Conservation (phyloP, 2,888 invertebrate species). For the Shargacucullia verbasci region DNA sequence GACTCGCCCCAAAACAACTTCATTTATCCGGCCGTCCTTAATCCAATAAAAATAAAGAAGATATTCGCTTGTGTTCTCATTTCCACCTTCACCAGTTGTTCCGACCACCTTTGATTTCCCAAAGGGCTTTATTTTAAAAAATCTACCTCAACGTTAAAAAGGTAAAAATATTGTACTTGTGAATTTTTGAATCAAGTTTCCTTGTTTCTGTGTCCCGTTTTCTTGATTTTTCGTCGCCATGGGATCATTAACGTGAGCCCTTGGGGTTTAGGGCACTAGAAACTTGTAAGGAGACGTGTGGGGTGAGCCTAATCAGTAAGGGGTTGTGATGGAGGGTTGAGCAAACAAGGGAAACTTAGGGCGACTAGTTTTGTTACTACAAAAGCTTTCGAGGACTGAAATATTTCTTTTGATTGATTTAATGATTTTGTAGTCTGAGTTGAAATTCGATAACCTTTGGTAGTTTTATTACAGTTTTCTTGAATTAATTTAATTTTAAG, state of each 20-base stretch:
- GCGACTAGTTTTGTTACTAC: conserved; percentile 52
- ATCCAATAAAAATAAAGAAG: conserved; percentile 64
- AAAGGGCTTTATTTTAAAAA: conserved; percentile 82
- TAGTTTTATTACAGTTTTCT: too few relatives aligned
- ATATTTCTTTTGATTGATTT: conserved; percentile 40
- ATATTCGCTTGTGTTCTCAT: conserved; percentile 64
- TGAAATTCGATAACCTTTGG: conserved; percentile 11
- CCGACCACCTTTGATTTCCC: conserved; percentile 84
- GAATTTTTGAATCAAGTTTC: conserved; percentile 71
- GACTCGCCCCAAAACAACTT: conserved; percentile 33
- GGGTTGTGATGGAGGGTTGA: conserved; percentile 60
- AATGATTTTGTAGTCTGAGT: conserved; percentile 28
- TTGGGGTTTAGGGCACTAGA: conserved; percentile 56
- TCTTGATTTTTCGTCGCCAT: conserved; percentile 65
- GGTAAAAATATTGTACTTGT: conserved; percentile 77
- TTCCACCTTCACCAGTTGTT: conserved; percentile 62
- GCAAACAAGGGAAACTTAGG: conserved; percentile 54
- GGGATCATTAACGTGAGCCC: conserved; percentile 65
- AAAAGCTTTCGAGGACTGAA: conserved; percentile 45
- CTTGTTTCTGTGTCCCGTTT: conserved; percentile 50
- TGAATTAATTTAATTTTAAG: too few relatives aligned
- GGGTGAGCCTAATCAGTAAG: conserved; percentile 64
- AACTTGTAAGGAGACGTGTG: conserved; percentile 55
- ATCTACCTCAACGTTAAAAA: conserved; percentile 77
- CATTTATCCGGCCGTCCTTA: conserved; percentile 43